Conservation (phyloP, 2,113 vertebrate species). For the Pollachius pollachius region DNA sequence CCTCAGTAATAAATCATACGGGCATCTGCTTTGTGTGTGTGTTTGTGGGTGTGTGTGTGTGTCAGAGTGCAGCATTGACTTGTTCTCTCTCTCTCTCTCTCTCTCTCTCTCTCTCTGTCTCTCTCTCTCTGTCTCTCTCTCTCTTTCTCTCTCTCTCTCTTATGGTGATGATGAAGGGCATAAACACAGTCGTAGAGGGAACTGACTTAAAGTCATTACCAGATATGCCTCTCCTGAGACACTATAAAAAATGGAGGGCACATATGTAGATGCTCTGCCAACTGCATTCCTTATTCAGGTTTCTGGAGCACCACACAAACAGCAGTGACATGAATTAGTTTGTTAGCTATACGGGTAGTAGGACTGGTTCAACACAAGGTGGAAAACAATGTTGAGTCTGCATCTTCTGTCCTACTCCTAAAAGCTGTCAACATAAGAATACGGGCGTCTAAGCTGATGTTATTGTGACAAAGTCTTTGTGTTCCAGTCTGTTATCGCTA, state of each 20-base stretch:
- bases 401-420: no score
- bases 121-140: slow-evolving; percentile 24
- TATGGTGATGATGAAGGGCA: slow-evolving; percentile 1
- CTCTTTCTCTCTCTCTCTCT: slow-evolving; percentile 2
- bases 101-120: slow-evolving; percentile 10
- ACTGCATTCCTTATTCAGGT: not conserved
- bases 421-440: no score
- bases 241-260: not conserved
- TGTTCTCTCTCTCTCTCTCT: slow-evolving; percentile 1
- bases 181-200: not conserved
- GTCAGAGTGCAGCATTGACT: slow-evolving; percentile 23
- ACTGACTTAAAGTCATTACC: not conserved
- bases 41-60: slow-evolving; percentile 40
- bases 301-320: not conserved
- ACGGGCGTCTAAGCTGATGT: no score
- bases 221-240: not conserved
- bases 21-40: no score
- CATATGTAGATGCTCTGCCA: not conserved
- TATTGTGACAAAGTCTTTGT: no score
- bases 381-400: no score
- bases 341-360: no score
- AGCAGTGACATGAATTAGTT: not conserved
- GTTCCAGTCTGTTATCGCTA: no score
- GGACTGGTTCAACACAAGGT: no score
- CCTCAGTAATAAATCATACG: slow-evolving; percentile 7